These are phyloP conservation scores for Campaea margaritaria DNA, from an alignment of 2,888 invertebrate species.

Conservation along the genomic window DNA sequence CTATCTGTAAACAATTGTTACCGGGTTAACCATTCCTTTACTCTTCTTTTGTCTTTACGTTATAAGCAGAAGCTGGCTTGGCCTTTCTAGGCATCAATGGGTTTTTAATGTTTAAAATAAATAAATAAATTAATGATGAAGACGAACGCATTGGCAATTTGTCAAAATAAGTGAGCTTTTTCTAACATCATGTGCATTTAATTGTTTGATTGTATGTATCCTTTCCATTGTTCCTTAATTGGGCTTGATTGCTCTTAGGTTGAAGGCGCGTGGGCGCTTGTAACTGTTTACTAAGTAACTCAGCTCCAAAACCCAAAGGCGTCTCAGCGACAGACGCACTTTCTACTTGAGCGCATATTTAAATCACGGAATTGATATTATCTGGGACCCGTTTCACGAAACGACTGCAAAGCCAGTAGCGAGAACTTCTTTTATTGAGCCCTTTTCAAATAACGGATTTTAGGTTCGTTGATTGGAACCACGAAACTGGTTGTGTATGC, in stretches of 20 bases:
- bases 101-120: no score
- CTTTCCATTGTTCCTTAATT: slow-evolving; percentile 58
- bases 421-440: slow-evolving; percentile 22
- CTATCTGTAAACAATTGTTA: neutral
- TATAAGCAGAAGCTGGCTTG: no score
- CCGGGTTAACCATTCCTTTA: no score
- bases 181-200: slow-evolving; percentile 33
- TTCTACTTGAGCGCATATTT: slow-evolving; percentile 52
- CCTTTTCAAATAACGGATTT: slow-evolving; percentile 9
- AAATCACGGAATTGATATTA: slow-evolving; percentile 42
- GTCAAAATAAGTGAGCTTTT: slow-evolving; percentile 21
- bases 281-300: slow-evolving; percentile 50
- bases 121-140: neutral
- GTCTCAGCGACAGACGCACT: slow-evolving; percentile 48
- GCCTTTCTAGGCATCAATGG: no score
- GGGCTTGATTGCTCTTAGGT: slow-evolving; percentile 49
- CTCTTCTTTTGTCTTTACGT: no score
- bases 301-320: slow-evolving; percentile 45
- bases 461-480: neutral
- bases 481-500: slow-evolving; percentile 24
- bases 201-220: slow-evolving; percentile 45
- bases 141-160: slow-evolving; percentile 16
- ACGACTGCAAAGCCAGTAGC: slow-evolving; percentile 23
- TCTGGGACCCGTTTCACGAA: slow-evolving; percentile 21
- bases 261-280: slow-evolving; percentile 50